phyloP scores from a whole-genome alignment of 2,113 vertebrate genomes.

The Malurus cyaneus region DNA sequence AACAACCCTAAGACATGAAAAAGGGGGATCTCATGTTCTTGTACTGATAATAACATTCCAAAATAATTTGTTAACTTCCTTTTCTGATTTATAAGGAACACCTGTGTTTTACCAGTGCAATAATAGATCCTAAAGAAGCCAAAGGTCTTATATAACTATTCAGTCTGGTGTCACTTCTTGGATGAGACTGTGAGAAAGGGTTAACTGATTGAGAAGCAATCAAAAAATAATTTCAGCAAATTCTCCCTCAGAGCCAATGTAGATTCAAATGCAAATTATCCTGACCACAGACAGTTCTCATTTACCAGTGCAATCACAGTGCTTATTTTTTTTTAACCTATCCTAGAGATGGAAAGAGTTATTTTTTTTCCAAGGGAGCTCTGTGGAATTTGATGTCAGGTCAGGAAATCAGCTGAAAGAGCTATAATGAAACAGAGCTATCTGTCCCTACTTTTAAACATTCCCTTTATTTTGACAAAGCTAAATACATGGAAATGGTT shows the following conservation, averaged over 20 bases:
- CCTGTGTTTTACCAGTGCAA: neutral
- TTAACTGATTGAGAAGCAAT: neutral
- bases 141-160: neutral
- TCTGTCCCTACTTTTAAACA: neutral
- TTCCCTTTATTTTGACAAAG: neutral
- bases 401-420: neutral
- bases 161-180: neutral
- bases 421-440: neutral
- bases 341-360: neutral
- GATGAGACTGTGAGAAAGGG: neutral
- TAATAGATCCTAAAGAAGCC: neutral
- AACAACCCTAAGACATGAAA: neutral
- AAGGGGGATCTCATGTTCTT: neutral
- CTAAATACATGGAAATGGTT: neutral
- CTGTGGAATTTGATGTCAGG: neutral
- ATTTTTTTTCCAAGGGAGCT: neutral
- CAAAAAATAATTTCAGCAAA: neutral
- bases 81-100: neutral
- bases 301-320: neutral
- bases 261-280: neutral
- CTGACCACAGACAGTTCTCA: neutral
- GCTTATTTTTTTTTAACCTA: neutral
- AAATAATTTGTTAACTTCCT: neutral
- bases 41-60: neutral
- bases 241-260: neutral